phyloP scores from a whole-genome alignment of 35 echinoderm and acorn worm species.

The Nesometra sesokonis region DNA sequence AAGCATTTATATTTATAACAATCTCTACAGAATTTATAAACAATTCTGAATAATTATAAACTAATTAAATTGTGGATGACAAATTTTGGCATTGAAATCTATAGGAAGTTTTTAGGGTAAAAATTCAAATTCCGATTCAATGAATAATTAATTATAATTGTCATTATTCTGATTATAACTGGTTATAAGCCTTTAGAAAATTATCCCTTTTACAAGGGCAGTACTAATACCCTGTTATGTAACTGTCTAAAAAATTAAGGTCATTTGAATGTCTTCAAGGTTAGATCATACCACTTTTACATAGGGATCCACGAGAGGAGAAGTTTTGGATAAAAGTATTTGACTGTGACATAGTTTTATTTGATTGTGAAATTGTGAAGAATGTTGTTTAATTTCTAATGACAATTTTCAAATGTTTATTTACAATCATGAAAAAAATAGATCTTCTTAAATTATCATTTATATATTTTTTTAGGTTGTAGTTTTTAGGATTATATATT shows the following conservation, averaged over 20 bases:
- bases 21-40: too few relatives aligned
- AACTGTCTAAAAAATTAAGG: background rate
- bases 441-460: too few relatives aligned
- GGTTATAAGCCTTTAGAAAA: background rate
- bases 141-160: background rate
- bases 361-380: background rate
- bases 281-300: background rate
- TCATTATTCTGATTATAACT: background rate
- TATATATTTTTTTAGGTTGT: too few relatives aligned
- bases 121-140: background rate
- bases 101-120: background rate
- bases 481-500: too few relatives aligned
- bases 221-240: background rate
- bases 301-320: background rate
- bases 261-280: background rate
- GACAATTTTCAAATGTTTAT: too few relatives aligned
- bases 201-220: background rate
- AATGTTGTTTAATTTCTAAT: background rate
- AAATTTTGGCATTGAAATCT: too few relatives aligned
- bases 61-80: too few relatives aligned
- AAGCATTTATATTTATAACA: too few relatives aligned
- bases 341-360: too few relatives aligned
- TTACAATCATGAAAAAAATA: too few relatives aligned
- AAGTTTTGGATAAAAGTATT: too few relatives aligned
- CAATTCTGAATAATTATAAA: too few relatives aligned